Conservation (phyloP, 2,888 invertebrate species). For the Meloe dianella region DNA sequence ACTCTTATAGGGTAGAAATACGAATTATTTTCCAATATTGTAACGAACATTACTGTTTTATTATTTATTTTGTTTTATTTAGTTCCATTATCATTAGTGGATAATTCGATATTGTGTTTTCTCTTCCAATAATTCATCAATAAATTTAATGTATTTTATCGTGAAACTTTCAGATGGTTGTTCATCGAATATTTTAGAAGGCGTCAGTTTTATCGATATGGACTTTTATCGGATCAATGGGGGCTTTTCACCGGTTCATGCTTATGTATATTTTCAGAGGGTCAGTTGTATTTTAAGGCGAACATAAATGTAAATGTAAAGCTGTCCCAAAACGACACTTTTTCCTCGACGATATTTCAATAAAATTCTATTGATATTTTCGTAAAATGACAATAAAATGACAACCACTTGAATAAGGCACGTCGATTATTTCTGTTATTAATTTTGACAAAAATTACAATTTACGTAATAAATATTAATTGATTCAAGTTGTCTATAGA, state of each 20-base stretch:
- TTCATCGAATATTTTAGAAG: constrained; percentile 1
- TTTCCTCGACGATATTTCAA: constrained; percentile 8
- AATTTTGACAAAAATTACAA: not conserved
- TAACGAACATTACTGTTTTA: not conserved
- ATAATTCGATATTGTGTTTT: not conserved
- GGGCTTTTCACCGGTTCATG: not conserved
- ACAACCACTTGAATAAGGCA: not conserved
- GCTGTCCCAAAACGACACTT: constrained; percentile 3
- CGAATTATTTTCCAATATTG: not conserved
- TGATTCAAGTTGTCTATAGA: not conserved
- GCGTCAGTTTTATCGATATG: constrained; percentile 3
- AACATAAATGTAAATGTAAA: constrained; percentile 7
- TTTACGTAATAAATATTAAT: not conserved
- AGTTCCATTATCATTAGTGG: not conserved
- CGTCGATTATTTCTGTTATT: not conserved
- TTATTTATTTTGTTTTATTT: not conserved
- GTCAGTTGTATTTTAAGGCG: not conserved
- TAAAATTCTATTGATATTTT: not conserved
- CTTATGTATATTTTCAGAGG: constrained; percentile 12
- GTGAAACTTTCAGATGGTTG: not conserved
- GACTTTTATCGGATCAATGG: constrained; percentile 14
- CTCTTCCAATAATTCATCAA: not conserved
- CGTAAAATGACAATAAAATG: not conserved
- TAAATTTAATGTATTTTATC: not conserved
- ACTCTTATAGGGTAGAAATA: not conserved